Evolutionary conservation across 1,140 invertebrate genomes (phyloP), one percentile per base, ranked within the genome.

Genomic region (Lerema accius): DNA sequence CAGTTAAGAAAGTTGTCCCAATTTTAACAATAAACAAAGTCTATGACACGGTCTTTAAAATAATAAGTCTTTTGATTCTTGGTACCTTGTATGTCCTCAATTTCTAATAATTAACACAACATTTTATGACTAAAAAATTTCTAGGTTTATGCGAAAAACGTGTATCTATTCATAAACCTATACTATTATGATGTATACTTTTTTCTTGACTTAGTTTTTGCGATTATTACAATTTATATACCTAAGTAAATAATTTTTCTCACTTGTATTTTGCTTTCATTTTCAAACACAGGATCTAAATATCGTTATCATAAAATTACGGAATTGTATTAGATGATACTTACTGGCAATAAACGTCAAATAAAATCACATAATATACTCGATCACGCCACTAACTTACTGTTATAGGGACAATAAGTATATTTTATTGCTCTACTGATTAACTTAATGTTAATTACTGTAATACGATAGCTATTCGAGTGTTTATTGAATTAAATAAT

Each of bases 11-110:
- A 39, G 28, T 32, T 51, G 49, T 19, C 49, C 49, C 16, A 51
- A 17, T 39, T 51, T 23, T n/a, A n/a, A 51, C 16, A 19, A 51
- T 51, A 51, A 51, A 51, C 49, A 51, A 51, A 51, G 49, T 39
- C 28, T 51, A 32, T 51, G 49, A 37, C 17, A 10, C 49, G 16
- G 13, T 11, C 3, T 39, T 5, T 51, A 39, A 51, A 51, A 51
- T 16, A 35, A 37, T 13, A 4, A 17, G 32, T 16, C 1, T 32
- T 15, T 39, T 39, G 9, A 23, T 51, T 39, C 35, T 1, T 10
- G 16, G 49, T 39, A 39, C 17, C 37, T 17, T 37, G 16, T 50
- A 15, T 19, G 32, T 37, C 14, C 15, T 0, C 14, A n/a, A 6
- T 17, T 37, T 37, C 16, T 35, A 35, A 50, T 32, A 13, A 2